Conservation (phyloP, 2,888 invertebrate species). For the Hirtodrosophila trivittata region DNA sequence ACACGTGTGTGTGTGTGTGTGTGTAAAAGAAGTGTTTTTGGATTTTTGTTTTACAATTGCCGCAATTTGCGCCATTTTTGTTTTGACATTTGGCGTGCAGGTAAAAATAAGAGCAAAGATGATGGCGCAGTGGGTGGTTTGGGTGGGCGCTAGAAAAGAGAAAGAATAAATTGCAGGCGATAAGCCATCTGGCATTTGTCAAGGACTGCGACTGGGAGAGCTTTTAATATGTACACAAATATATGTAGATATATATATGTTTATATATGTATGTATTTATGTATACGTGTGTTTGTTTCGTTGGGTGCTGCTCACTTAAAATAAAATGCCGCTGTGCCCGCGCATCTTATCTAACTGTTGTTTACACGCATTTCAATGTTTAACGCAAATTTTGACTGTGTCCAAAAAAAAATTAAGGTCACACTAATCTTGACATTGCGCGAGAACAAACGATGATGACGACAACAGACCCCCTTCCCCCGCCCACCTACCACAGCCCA, state of each 20-base stretch:
- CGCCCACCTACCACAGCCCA: background rate
- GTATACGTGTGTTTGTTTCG: background rate
- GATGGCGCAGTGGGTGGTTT: background rate
- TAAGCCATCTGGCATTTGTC: conserved; percentile 51
- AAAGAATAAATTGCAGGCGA: conserved; percentile 22
- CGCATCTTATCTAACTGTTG: conserved; percentile 41
- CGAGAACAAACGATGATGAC: conserved; percentile 42
- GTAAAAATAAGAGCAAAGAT: conserved; percentile 11
- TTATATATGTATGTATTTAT: background rate
- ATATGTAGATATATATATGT: background rate
- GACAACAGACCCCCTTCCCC: background rate
- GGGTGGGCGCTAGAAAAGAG: background rate
- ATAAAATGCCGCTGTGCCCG: background rate
- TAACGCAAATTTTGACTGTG: conserved; percentile 48
- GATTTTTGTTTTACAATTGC: conserved; percentile 11
- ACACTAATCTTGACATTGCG: conserved; percentile 72
- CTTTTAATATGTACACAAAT: background rate
- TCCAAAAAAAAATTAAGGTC: conserved; percentile 65
- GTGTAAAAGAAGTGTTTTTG: conserved; percentile 25
- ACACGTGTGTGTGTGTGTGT: conserved; percentile 5
- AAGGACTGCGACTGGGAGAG: conserved; percentile 44
- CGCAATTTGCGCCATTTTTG: conserved; percentile 26
- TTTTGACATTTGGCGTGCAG: conserved; percentile 43
- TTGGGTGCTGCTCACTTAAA: background rate
- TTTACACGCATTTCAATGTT: conserved; percentile 39